phyloP scores from a whole-genome alignment of 2,797 vertebrate genomes.

The Staurois parvus region DNA sequence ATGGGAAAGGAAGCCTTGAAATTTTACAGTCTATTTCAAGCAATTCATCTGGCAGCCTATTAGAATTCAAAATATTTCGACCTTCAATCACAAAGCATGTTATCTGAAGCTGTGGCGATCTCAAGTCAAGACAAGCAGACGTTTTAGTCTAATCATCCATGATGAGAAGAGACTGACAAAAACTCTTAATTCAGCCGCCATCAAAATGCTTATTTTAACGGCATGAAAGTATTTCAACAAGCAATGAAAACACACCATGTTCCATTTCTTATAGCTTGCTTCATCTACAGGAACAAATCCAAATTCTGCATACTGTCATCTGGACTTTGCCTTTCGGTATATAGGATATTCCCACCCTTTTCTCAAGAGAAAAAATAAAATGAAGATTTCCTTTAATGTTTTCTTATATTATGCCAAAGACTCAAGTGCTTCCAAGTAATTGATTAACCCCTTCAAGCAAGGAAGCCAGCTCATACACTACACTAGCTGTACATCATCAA shows the following conservation, averaged over 20 bases:
- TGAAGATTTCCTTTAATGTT: background rate
- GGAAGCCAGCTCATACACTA: background rate
- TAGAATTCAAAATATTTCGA: constrained; percentile 99
- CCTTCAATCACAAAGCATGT: constrained; percentile 99
- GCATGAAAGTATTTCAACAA: constrained; percentile 93
- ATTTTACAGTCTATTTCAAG: constrained; percentile 99
- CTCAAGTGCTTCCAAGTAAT: no score
- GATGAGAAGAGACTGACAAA: constrained; percentile 99
- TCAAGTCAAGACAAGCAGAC: constrained; percentile 99
- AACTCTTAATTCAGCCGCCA: constrained; percentile 96
- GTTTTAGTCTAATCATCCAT: constrained; percentile 99
- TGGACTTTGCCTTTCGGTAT: background rate
- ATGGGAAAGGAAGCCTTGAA: constrained; percentile 96
- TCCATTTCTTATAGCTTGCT: constrained; percentile 79
- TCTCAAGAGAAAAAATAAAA: background rate
- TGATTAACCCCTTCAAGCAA: background rate
- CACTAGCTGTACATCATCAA: background rate
- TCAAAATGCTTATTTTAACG: constrained; percentile 99
- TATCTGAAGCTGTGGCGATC: constrained; percentile 99
- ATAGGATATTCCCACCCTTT: background rate
- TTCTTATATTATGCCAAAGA: background rate
- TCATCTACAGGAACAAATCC: constrained; percentile 76
- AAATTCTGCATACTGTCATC: constrained; percentile 82
- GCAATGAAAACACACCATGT: constrained; percentile 89
- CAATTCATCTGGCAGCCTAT: constrained; percentile 99